Conservation (phyloP, 2,797 vertebrate species). For the Myotis vivesi region DNA sequence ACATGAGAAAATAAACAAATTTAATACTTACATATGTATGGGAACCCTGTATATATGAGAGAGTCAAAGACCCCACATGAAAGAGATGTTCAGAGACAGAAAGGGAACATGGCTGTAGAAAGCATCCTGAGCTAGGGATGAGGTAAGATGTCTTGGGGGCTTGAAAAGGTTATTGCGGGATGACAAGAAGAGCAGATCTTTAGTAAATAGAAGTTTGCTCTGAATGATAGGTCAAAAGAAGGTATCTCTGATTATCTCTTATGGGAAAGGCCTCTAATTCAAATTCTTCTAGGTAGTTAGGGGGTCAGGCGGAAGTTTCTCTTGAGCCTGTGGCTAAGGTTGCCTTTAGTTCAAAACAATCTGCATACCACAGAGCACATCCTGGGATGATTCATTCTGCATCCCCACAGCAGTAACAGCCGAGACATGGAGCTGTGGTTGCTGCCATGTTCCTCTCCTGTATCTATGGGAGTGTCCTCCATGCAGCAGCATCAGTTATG, state of each 20-base stretch:
- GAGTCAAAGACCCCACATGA: not conserved
- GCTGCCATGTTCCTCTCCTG: fast-evolving
- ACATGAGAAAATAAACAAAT: not conserved
- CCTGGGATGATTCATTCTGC: not conserved
- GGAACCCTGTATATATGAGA: not conserved
- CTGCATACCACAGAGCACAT: not conserved
- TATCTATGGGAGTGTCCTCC: not conserved
- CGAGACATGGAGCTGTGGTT: fast-evolving
- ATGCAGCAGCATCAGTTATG: not conserved
- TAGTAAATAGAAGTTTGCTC: not conserved
- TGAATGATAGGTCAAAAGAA: not conserved
- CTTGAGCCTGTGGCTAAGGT: not conserved
- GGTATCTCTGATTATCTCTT: not conserved
- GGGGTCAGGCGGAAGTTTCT: not conserved
- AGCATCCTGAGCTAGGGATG: not conserved
- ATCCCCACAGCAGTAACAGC: not conserved
- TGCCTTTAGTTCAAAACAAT: not conserved
- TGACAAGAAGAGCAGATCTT: not conserved
- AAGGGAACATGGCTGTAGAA: not conserved
- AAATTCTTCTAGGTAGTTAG: not conserved
- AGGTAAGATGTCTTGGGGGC: not conserved
- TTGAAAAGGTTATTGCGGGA: not conserved
- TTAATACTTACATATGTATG: not conserved
- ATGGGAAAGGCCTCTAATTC: not conserved
- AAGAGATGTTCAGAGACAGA: not conserved